Evolutionary conservation across 2,797 vertebrate genomes (phyloP).

Genomic region (Columba guinea): DNA sequence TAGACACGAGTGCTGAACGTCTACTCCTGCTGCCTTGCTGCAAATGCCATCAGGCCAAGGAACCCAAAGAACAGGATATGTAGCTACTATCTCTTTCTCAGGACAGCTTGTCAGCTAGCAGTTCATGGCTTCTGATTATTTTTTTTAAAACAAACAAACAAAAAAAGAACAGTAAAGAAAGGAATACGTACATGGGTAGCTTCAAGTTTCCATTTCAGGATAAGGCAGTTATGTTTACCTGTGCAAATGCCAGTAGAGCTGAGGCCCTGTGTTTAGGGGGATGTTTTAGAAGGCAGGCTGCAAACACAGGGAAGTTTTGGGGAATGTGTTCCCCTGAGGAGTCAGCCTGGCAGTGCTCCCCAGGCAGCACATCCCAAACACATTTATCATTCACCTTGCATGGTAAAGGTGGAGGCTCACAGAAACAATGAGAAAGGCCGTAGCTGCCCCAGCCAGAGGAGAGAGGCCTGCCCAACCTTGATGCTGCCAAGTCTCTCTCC

Average conservation of each 20-base stretch:
- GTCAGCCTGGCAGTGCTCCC: background rate
- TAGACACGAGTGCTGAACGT: background rate
- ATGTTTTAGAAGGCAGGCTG: background rate
- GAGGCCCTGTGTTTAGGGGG: background rate
- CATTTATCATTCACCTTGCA: background rate
- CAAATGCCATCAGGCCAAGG: background rate
- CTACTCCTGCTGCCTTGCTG: background rate
- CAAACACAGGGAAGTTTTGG: background rate
- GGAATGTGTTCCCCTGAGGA: background rate
- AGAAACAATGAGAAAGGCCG: background rate
- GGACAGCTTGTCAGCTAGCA: background rate
- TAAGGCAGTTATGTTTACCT: background rate
- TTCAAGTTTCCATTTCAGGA: conserved; percentile 54
- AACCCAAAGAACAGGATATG: background rate
- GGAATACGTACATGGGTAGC: background rate
- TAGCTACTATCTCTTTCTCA: background rate
- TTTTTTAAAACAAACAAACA: background rate
- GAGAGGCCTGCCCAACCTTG: background rate
- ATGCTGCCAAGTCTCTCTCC: background rate
- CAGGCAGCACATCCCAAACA: background rate
- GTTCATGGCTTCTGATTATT: background rate
- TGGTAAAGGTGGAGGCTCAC: background rate
- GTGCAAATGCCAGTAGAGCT: background rate
- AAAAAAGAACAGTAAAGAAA: background rate
- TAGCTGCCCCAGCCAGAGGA: background rate